Percentiles rank a stretch among this genome's conserved stretches.
phyloP scores from a whole-genome alignment of 2,113 vertebrate species.

The Cygnus atratus region DNA sequence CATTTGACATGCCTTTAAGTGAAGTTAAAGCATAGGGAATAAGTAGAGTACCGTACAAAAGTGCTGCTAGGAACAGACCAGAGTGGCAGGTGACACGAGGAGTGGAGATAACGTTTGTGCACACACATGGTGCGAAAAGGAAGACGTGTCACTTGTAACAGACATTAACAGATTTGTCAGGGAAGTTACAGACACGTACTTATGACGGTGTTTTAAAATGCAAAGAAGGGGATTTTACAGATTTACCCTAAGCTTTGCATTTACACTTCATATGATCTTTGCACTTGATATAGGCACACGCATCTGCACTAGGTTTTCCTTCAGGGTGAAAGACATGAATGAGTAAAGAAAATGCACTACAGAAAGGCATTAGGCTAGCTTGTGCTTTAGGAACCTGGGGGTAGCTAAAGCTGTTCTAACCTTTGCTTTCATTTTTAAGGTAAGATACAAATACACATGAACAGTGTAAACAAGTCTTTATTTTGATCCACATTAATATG shows the following conservation, averaged over 20 bases:
- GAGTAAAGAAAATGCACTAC: background rate
- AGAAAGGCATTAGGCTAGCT: background rate
- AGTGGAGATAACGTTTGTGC: background rate
- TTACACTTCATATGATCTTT: background rate
- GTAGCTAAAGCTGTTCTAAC: background rate
- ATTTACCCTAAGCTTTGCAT: background rate
- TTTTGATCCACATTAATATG: slow-evolving; percentile 37
- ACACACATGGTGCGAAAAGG: background rate
- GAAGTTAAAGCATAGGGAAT: background rate
- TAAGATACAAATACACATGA: background rate
- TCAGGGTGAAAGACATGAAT: background rate
- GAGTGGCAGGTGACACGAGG: background rate
- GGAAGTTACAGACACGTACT: background rate
- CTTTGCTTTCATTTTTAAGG: background rate
- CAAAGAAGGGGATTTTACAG: background rate
- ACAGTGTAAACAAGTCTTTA: slow-evolving; percentile 18
- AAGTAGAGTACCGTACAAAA: background rate
- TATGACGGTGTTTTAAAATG: background rate
- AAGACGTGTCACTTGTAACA: background rate
- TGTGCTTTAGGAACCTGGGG: rapidly evolving
- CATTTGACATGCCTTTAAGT: background rate
- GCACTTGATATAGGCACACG: background rate
- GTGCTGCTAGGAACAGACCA: rapidly evolving
- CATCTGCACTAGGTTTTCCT: background rate
- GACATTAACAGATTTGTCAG: background rate